phyloP scores from a whole-genome alignment of 2,113 vertebrate genomes.

The Fulica atra region DNA sequence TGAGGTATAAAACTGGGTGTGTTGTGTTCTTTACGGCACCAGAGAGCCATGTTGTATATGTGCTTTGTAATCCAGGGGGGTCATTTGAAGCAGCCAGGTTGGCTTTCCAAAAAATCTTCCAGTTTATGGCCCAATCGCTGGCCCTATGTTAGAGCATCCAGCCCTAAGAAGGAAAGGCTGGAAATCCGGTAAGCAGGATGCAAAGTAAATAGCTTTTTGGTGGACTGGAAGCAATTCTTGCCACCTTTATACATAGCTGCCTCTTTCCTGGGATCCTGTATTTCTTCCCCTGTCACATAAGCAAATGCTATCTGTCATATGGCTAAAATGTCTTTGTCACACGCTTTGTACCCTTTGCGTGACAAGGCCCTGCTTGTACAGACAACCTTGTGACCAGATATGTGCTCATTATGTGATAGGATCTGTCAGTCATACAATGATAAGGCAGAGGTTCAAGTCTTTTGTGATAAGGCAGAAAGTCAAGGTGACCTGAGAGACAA shows the following conservation, averaged over 20 bases:
- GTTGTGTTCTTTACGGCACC: rapidly evolving
- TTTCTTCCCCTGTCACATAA: background rate
- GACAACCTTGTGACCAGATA: background rate
- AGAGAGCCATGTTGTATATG: background rate
- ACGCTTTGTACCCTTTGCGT: background rate
- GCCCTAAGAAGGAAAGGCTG: background rate
- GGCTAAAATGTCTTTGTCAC: background rate
- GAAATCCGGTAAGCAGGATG: background rate
- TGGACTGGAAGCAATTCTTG: background rate
- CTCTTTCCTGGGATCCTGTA: background rate
- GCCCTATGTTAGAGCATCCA: background rate
- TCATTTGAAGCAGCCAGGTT: background rate
- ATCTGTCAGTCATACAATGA: background rate
- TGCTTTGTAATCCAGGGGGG: background rate
- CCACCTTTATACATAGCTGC: background rate
- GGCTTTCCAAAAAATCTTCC: background rate
- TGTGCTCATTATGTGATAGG: background rate
- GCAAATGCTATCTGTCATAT: background rate
- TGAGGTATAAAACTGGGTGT: background rate
- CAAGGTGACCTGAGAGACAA: background rate
- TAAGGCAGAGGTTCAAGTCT: background rate
- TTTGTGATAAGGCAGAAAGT: background rate
- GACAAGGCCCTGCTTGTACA: background rate
- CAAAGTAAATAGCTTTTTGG: background rate
- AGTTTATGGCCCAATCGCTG: rapidly evolving